Percentiles rank a stretch among this genome's conserved stretches.
These are phyloP conservation scores for Nansenia antarctica DNA, from an alignment of 2,113 vertebrate genomes.

Conservation along the genomic window DNA sequence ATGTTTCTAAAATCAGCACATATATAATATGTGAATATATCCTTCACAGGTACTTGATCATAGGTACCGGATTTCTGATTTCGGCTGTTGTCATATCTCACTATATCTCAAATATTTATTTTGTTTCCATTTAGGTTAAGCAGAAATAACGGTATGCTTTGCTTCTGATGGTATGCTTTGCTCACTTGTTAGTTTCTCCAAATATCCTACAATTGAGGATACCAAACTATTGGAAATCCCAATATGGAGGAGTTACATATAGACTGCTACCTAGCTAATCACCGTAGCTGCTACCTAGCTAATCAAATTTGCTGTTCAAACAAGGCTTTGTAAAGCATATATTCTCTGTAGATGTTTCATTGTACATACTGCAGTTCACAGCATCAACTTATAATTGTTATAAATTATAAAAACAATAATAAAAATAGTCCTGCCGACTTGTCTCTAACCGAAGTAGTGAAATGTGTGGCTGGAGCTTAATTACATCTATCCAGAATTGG, in stretches of 20 bases:
- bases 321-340: not conserved
- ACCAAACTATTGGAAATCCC: too few relatives aligned
- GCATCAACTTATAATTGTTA: constrained; percentile 9
- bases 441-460: constrained; percentile 8
- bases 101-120: constrained; percentile 31
- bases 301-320: constrained; percentile 12
- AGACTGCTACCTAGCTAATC: too few relatives aligned
- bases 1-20: constrained; percentile 5
- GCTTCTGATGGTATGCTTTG: constrained; percentile 27
- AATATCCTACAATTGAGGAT: too few relatives aligned
- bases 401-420: not conserved
- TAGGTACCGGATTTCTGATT: not conserved
- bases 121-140: constrained; percentile 38
- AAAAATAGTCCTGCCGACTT: not conserved
- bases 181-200: constrained; percentile 38
- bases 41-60: constrained; percentile 25
- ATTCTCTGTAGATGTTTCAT: constrained; percentile 12
- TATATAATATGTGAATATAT: not conserved
- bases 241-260: too few relatives aligned
- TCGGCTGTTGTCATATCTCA: constrained; percentile 22
- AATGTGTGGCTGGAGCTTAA: constrained; percentile 11
- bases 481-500: not conserved
- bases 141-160: constrained; percentile 7
- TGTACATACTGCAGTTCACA: constrained; percentile 2
- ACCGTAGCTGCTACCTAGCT: not conserved